Evolutionary conservation across 37 sponge, comb jelly and placozoan genomes (phyloP).

Genomic region (Aphrocallistes beatrix): DNA sequence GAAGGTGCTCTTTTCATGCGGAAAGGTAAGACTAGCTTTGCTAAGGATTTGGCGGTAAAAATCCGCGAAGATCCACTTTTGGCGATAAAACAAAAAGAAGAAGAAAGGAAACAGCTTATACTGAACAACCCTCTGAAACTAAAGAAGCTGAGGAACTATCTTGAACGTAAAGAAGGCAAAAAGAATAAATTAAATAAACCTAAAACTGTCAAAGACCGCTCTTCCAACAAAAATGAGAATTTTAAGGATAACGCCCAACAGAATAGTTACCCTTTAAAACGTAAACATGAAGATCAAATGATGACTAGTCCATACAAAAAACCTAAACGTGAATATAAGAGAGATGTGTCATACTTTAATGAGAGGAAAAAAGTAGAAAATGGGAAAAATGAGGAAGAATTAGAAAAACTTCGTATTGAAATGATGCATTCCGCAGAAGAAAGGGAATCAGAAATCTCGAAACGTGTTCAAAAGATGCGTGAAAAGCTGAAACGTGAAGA

Average conservation of each 20-base stretch:
- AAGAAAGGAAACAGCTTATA: neutral
- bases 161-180: neutral
- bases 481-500: neutral
- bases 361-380: neutral
- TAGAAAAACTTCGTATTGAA: neutral
- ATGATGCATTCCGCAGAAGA: neutral
- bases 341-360: neutral
- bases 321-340: neutral
- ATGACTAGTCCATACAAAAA: neutral
- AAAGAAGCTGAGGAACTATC: neutral
- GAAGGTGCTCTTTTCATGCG: neutral
- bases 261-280: neutral
- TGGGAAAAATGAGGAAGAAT: neutral
- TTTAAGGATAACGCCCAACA: neutral
- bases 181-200: neutral
- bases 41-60: neutral
- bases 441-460: neutral
- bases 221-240: neutral
- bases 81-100: neutral
- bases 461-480: neutral
- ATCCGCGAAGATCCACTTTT: neutral
- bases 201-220: neutral
- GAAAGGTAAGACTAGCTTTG: neutral
- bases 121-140: neutral
- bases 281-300: neutral